Evolutionary conservation across 1,140 invertebrate genomes (phyloP).

Genomic region (Oppia nitens): DNA sequence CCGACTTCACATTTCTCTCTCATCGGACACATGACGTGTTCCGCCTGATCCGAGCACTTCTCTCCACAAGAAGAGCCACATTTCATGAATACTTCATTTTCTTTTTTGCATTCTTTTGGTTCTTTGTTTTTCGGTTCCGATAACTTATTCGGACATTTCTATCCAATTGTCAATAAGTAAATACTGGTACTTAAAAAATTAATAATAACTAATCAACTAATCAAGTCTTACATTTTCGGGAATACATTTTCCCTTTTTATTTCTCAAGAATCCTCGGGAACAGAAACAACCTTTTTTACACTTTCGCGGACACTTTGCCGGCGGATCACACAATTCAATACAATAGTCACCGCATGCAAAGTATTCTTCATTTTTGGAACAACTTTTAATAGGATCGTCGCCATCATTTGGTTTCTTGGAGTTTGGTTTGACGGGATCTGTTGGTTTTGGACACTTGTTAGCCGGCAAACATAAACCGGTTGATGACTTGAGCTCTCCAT

Average conservation of each 20-base stretch:
- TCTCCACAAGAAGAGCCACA: not conserved
- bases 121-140: not conserved
- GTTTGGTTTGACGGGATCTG: not conserved
- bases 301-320: not conserved
- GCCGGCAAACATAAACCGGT: not conserved
- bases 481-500: not conserved
- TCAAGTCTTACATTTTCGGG: not conserved
- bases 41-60: not conserved
- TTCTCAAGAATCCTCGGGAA: not conserved
- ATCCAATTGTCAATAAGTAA: not conserved
- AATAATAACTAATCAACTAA: too few species aligned
- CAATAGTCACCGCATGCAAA: not conserved
- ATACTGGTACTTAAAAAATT: too few species aligned
- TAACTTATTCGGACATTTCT: not conserved
- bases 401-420: not conserved
- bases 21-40: not conserved
- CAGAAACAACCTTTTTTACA: conserved; percentile 15
- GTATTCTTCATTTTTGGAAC: not conserved
- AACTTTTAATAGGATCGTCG: not conserved
- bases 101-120: not conserved
- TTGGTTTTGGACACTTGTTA: not conserved
- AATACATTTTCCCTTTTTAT: not conserved
- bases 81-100: not conserved
- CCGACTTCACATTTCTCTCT: not conserved
- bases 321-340: not conserved